These are phyloP conservation scores for Eugnorisma glareosa DNA, from an alignment of 2,888 invertebrate species.

Conservation along the genomic window DNA sequence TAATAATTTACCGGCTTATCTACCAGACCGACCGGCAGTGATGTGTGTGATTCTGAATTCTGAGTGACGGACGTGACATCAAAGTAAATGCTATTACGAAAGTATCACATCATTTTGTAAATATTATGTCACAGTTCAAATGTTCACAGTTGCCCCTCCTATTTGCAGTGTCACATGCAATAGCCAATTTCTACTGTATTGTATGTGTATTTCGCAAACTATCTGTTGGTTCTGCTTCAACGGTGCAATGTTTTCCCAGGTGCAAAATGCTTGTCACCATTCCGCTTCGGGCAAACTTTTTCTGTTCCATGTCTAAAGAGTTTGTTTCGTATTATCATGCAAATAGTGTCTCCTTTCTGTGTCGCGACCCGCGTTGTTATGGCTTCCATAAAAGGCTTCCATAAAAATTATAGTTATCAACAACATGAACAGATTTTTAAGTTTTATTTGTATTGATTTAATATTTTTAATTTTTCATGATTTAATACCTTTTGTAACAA, in stretches of 20 bases:
- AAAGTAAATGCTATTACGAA: conserved; percentile 26
- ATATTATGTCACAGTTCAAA: conserved; percentile 39
- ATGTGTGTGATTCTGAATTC: conserved; percentile 14
- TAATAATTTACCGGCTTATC: conserved; percentile 26
- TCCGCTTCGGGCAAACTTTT: conserved; percentile 39
- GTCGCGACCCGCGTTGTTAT: conserved; percentile 32
- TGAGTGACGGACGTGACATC: conserved; percentile 22
- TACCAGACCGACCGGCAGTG: conserved; percentile 27
- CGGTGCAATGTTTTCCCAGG: conserved; percentile 59
- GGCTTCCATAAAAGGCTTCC: conserved; percentile 49
- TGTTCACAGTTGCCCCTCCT: conserved; percentile 31
- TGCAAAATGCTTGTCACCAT: conserved; percentile 56
- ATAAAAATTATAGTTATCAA: conserved; percentile 38
- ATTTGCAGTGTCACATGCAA: conserved; percentile 44
- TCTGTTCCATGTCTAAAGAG: conserved; percentile 38
- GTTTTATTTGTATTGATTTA: conserved; percentile 12
- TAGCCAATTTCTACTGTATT: conserved; percentile 45
- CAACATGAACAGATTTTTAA: conserved; percentile 41
- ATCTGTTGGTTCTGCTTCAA: conserved; percentile 29
- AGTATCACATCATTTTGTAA: conserved; percentile 20
- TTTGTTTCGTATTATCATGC: conserved; percentile 60
- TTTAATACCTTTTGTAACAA: conserved; percentile 22
- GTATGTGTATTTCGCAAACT: conserved; percentile 58
- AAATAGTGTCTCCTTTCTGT: conserved; percentile 49
- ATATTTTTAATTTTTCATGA: neutral